phyloP scores from a whole-genome alignment of 2,888 invertebrate species.

The Drosophila lacicola region DNA sequence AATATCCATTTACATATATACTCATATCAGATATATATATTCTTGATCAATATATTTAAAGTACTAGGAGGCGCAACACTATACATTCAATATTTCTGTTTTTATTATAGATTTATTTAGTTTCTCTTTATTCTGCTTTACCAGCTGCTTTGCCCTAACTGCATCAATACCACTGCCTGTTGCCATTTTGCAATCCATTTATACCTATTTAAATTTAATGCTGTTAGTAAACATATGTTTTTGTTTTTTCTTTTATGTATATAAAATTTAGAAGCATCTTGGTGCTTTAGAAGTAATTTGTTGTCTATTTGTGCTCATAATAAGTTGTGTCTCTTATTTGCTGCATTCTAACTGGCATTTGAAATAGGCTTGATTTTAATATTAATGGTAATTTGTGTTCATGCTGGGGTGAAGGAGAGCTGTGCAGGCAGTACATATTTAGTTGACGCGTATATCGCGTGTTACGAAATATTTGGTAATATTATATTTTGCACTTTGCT shows the following conservation, averaged over 20 bases:
- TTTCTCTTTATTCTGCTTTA: slow-evolving; percentile 31
- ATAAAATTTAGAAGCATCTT: slow-evolving; percentile 51
- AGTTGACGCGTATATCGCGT: slow-evolving; percentile 35
- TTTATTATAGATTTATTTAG: slow-evolving; percentile 52
- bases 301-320: slow-evolving; percentile 45
- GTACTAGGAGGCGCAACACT: slow-evolving; percentile 79
- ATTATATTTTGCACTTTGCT: slow-evolving; percentile 66
- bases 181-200: slow-evolving; percentile 37
- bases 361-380: slow-evolving; percentile 27
- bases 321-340: slow-evolving; percentile 46
- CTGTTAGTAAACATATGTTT: slow-evolving; percentile 46
- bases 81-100: slow-evolving; percentile 74
- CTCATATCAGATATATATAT: slow-evolving; percentile 66
- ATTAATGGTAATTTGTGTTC: slow-evolving; percentile 30
- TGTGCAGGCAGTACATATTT: slow-evolving; percentile 55
- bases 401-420: slow-evolving; percentile 36
- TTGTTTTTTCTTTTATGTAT: slow-evolving; percentile 26
- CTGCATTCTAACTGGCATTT: slow-evolving; percentile 45
- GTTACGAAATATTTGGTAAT: slow-evolving; percentile 42
- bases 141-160: slow-evolving; percentile 27
- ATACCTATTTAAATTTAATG: slow-evolving; percentile 54
- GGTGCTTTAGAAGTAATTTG: slow-evolving; percentile 48
- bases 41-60: slow-evolving; percentile 69
- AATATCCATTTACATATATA: slow-evolving; percentile 73
- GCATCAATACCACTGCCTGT: slow-evolving; percentile 27